These are phyloP conservation scores for Puntigrus tetrazona DNA, from an alignment of 2,113 vertebrate genomes.

Conservation along the genomic window DNA sequence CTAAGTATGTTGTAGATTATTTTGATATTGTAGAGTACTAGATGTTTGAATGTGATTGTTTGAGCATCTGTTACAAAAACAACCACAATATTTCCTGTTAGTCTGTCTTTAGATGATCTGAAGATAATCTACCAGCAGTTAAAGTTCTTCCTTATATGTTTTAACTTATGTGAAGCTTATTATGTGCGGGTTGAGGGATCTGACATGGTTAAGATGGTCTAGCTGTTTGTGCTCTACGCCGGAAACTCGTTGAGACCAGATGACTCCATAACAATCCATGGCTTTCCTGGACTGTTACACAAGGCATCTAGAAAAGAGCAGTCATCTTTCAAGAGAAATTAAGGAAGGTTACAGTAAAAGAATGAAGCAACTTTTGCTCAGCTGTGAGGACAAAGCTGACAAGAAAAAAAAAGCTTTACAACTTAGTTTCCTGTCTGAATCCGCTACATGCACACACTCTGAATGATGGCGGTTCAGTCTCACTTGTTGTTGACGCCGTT, in stretches of 20 bases:
- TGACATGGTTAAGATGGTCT: not conserved
- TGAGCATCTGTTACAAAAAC: slow-evolving; percentile 2
- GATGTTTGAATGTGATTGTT: not conserved
- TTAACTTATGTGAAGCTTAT: not conserved
- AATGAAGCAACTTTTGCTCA: not conserved
- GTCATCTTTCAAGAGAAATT: not conserved
- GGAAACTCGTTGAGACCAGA: slow-evolving; percentile 41
- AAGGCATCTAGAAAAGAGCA: not conserved
- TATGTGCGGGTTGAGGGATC: not conserved
- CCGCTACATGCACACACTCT: slow-evolving; percentile 20
- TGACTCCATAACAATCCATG: not conserved
- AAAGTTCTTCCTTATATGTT: not conserved
- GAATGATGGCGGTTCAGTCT: not conserved
- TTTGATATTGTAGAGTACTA: not conserved
- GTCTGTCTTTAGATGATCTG: not conserved
- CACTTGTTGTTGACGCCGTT: slow-evolving; percentile 3
- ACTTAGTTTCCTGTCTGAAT: slow-evolving; percentile 52
- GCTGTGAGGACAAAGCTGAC: slow-evolving; percentile 15
- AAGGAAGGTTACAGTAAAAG: not conserved
- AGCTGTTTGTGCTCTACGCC: slow-evolving; percentile 30
- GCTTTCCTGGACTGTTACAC: not conserved
- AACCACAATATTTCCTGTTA: not conserved
- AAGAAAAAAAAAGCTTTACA: slow-evolving; percentile 39
- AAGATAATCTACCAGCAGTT: not conserved
- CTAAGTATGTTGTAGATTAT: not conserved